A percentile compares a stretch with the other conserved stretches of the same genome.
phyloP scores from a whole-genome alignment of 2,888 invertebrate species.

The Uloborus plumipes region DNA sequence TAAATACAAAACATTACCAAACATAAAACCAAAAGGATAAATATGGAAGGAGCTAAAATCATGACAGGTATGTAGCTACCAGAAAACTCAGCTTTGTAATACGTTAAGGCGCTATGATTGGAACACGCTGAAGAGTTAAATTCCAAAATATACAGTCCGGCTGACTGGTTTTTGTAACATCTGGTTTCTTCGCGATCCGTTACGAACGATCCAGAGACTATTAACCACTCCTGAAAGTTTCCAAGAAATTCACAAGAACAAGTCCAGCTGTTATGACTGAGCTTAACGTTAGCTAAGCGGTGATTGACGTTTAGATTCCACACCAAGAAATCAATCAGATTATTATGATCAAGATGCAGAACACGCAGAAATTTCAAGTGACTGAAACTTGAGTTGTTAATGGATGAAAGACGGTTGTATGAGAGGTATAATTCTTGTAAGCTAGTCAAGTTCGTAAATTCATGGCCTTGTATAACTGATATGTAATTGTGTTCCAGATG shows the following conservation, averaged over 20 bases:
- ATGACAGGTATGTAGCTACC: slow-evolving; percentile 84
- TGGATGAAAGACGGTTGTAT: slow-evolving; percentile 79
- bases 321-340: slow-evolving; percentile 79
- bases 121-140: slow-evolving; percentile 67
- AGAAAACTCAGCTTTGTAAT: slow-evolving; percentile 80
- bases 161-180: slow-evolving; percentile 64
- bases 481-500: slow-evolving; percentile 83
- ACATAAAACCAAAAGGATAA: slow-evolving; percentile 79
- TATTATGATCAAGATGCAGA: slow-evolving; percentile 81
- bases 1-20: slow-evolving; percentile 82
- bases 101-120: slow-evolving; percentile 66
- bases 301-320: slow-evolving; percentile 75
- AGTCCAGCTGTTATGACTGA: slow-evolving; percentile 84
- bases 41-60: slow-evolving; percentile 79
- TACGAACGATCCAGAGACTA: slow-evolving; percentile 77
- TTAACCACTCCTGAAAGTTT: slow-evolving; percentile 83
- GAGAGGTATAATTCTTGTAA: slow-evolving; percentile 82
- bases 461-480: slow-evolving; percentile 80
- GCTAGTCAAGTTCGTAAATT: slow-evolving; percentile 83
- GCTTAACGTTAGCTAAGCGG: slow-evolving; percentile 80
- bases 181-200: slow-evolving; percentile 64
- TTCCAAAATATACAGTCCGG: slow-evolving; percentile 66
- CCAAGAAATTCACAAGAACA: slow-evolving; percentile 88
- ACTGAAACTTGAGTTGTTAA: slow-evolving; percentile 81
- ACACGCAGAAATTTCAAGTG: slow-evolving; percentile 78